Percentiles rank a stretch among this genome's conserved stretches.
These are phyloP conservation scores for Gorsachius magnificus DNA, from an alignment of 2,797 vertebrate species.

Conservation along the genomic window DNA sequence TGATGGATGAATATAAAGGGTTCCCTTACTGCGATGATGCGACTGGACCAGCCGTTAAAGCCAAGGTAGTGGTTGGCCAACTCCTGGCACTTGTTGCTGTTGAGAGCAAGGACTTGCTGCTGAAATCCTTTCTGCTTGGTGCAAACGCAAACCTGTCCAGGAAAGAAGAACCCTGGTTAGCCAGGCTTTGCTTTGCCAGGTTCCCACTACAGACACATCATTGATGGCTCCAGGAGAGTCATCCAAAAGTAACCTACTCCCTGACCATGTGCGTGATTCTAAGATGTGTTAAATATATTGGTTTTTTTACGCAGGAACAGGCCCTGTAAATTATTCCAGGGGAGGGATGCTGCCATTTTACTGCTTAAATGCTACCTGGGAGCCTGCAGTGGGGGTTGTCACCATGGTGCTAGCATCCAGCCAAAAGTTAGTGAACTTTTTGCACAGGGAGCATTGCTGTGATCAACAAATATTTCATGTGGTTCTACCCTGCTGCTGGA, in stretches of 20 bases:
- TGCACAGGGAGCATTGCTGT: background rate
- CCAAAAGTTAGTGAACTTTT: background rate
- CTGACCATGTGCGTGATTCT: fast-evolving
- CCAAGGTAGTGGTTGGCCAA: conserved; percentile 88
- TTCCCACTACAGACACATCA: background rate
- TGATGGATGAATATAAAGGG: background rate
- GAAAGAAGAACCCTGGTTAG: background rate
- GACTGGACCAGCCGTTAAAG: conserved; percentile 86
- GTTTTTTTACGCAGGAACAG: background rate
- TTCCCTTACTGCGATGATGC: conserved; percentile 79
- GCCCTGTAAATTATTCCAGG: background rate
- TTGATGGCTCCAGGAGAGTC: background rate
- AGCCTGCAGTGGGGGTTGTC: background rate
- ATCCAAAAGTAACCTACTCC: background rate
- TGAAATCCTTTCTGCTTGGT: conserved; percentile 70
- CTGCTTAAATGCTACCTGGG: background rate
- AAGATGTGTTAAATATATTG: background rate
- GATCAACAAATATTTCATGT: background rate
- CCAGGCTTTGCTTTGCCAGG: background rate
- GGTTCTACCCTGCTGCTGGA: background rate
- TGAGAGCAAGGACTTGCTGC: conserved; percentile 65
- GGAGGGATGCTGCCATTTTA: background rate
- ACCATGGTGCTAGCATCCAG: background rate
- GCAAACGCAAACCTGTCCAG: conserved; percentile 80
- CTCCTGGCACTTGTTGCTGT: conserved; percentile 80